A percentile compares a stretch with the other conserved stretches of the same genome.
phyloP scores from a whole-genome alignment of 1,140 invertebrate genomes.

The Subanguina moxae region DNA sequence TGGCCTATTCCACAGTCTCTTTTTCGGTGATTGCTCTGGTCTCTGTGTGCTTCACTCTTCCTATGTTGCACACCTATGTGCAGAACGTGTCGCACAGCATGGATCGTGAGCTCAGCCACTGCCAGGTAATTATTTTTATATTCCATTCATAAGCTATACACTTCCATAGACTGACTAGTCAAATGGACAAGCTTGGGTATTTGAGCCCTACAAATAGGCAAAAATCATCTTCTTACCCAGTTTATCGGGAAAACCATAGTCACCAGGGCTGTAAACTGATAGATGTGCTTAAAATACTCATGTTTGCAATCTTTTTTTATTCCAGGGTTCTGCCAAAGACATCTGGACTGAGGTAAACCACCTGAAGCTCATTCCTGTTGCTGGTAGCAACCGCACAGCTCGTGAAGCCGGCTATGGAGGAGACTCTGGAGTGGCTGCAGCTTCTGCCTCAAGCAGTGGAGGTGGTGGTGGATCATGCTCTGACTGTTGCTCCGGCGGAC shows the following conservation, averaged over 20 bases:
- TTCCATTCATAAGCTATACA: not conserved
- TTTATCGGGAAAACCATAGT: not conserved
- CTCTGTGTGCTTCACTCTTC: slow-evolving; percentile 52
- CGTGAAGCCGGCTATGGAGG: slow-evolving; percentile 49
- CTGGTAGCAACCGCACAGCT: slow-evolving; percentile 45
- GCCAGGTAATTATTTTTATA: slow-evolving; percentile 47
- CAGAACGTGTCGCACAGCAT: slow-evolving; percentile 51
- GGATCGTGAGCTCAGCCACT: slow-evolving; percentile 49
- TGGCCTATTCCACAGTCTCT: slow-evolving; percentile 48
- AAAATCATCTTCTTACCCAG: not conserved
- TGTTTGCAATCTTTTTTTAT: not conserved
- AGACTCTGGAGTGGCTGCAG: slow-evolving; percentile 36
- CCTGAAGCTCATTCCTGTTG: slow-evolving; percentile 52
- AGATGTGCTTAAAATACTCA: not conserved
- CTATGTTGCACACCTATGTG: slow-evolving; percentile 56
- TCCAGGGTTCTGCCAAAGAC: slow-evolving; percentile 57
- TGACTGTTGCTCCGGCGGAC: slow-evolving; percentile 48
- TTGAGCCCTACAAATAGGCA: not conserved
- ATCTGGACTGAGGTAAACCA: slow-evolving; percentile 56
- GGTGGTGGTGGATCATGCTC: slow-evolving; percentile 38
- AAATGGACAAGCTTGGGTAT: too few relatives aligned
- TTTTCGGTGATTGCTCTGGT: slow-evolving; percentile 44
- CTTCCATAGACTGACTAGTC: not conserved
- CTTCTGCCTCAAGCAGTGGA: slow-evolving; percentile 30
- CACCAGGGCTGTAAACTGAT: too few relatives aligned